Conservation (phyloP, 2,113 vertebrate species). For the Spilogale gracilis region DNA sequence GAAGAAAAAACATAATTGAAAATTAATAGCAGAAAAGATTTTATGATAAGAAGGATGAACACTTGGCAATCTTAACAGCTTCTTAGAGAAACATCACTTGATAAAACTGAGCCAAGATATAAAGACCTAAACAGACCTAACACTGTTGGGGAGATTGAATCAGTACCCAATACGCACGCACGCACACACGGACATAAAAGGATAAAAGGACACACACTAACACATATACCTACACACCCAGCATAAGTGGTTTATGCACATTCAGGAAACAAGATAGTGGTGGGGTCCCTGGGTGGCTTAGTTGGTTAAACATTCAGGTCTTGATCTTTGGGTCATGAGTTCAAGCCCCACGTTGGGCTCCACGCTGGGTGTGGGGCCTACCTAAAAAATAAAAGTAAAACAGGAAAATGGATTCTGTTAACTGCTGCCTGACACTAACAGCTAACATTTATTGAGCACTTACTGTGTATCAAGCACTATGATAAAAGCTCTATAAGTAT, state of each 20-base stretch:
- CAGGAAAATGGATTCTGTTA: not conserved
- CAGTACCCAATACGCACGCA: accelerated
- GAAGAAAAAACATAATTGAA: not conserved
- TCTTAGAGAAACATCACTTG: not conserved
- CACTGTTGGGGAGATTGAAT: not conserved
- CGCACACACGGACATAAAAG: not conserved
- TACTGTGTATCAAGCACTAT: not conserved
- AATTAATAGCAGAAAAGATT: not conserved
- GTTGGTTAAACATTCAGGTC: not conserved
- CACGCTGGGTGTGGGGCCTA: not conserved
- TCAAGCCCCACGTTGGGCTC: not conserved
- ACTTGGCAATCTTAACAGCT: not conserved
- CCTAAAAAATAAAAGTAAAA: no score
- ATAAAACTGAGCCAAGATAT: not conserved
- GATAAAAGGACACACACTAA: no score
- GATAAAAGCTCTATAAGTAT: not conserved
- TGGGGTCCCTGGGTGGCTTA: not conserved
- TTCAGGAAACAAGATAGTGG: not conserved
- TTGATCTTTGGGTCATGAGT: not conserved
- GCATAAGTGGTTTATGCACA: not conserved
- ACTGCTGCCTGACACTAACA: not conserved
- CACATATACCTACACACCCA: not conserved
- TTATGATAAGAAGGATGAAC: not conserved
- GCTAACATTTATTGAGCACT: not conserved
- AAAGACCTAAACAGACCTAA: not conserved